phyloP scores from a whole-genome alignment of 2,113 vertebrate genomes.

The Brachyistius frenatus region DNA sequence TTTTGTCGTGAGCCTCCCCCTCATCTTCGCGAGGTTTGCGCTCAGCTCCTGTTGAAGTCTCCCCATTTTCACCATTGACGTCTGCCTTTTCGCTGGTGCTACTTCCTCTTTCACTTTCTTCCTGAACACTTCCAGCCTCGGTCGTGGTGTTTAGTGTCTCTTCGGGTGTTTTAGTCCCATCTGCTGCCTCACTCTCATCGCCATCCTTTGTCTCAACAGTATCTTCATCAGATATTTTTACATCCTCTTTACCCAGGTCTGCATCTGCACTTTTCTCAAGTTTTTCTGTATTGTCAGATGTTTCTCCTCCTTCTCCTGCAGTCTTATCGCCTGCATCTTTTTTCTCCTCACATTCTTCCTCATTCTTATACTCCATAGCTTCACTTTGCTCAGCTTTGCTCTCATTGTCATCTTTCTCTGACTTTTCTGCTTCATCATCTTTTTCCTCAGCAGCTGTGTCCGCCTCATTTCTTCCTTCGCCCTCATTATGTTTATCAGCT shows the following conservation, averaged over 20 bases:
- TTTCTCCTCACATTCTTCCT: conserved; percentile 26
- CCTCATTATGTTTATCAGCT: conserved; percentile 11
- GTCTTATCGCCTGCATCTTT: conserved; percentile 1
- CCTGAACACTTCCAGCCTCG: neutral
- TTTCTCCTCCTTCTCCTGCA: conserved; percentile 12
- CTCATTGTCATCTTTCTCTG: conserved; percentile 2
- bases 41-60: conserved; percentile 26
- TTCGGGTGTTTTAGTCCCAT: neutral
- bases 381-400: conserved; percentile 20
- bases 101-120: neutral
- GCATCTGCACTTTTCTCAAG: conserved; percentile 21
- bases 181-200: conserved; percentile 7
- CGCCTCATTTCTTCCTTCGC: conserved; percentile 1
- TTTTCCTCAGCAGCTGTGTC: conserved; percentile 25
- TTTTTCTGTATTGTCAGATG: conserved; percentile 10
- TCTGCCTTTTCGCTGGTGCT: conserved; percentile 24
- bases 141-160: fast-evolving
- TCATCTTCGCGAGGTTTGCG: neutral
- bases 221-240: conserved; percentile 25
- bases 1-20: conserved; percentile 4
- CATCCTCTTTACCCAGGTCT: neutral
- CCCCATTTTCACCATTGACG: conserved; percentile 67
- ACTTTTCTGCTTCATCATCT: neutral
- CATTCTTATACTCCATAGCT: neutral
- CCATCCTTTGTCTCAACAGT: conserved; percentile 28